These are phyloP conservation scores for Chrysolina americana DNA, from an alignment of 2,888 invertebrate genomes.

Conservation along the genomic window DNA sequence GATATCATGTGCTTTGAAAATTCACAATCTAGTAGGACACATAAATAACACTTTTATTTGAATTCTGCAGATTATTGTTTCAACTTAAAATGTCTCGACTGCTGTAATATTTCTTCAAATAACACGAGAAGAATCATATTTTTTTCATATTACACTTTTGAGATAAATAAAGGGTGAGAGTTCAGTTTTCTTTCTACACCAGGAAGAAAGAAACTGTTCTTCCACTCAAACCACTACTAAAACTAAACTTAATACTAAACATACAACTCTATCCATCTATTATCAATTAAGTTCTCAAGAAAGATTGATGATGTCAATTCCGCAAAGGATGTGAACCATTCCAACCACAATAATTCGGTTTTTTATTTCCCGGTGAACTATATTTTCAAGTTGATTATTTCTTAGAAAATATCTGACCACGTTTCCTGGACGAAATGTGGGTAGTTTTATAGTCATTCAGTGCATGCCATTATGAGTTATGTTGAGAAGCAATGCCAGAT, in stretches of 20 bases:
- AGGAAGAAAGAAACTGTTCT: too few species aligned
- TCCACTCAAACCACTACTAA: too few species aligned
- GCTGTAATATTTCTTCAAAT: constrained; percentile 6
- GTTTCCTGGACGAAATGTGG: neutral
- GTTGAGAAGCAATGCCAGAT: neutral
- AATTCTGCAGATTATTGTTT: neutral
- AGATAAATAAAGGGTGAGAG: too few species aligned
- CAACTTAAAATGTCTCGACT: neutral
- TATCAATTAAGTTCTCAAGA: constrained; percentile 18
- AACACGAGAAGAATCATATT: neutral
- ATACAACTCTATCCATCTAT: too few species aligned
- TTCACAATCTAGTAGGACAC: neutral
- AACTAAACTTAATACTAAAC: too few species aligned
- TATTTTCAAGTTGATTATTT: neutral
- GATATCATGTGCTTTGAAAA: neutral
- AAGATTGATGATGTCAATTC: constrained; percentile 15
- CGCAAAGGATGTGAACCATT: neutral
- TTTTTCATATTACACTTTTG: too few species aligned
- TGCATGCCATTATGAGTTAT: neutral
- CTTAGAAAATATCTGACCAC: neutral
- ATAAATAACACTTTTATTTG: neutral
- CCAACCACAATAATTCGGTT: neutral
- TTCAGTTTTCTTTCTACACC: too few species aligned
- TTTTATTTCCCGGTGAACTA: neutral
- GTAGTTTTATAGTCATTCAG: neutral